These are phyloP conservation scores for Salvelinus fontinalis DNA, from an alignment of 2,113 vertebrate genomes.

Conservation along the genomic window DNA sequence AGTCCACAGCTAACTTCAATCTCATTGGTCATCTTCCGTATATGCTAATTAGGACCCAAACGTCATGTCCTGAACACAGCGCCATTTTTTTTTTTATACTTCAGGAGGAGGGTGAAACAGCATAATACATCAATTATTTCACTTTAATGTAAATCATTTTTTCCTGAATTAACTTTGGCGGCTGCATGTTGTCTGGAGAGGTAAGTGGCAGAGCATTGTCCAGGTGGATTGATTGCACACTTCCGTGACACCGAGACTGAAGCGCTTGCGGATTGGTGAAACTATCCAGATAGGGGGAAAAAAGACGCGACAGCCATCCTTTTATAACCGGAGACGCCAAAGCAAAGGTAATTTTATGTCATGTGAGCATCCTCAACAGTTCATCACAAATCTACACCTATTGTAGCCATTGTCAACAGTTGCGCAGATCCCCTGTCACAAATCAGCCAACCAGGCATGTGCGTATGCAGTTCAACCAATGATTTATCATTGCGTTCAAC, in stretches of 20 bases:
- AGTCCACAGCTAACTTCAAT: constrained; percentile 27
- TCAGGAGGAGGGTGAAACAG: constrained; percentile 56
- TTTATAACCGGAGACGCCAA: constrained; percentile 1
- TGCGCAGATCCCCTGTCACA: too few relatives aligned
- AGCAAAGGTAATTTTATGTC: constrained; percentile 27
- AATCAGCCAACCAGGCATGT: too few relatives aligned
- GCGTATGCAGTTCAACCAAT: too few relatives aligned
- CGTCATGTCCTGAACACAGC: constrained; percentile 78
- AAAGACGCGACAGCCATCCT: not conserved
- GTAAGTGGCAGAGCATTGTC: not conserved
- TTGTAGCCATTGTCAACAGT: too few relatives aligned
- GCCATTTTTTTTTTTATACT: constrained; percentile 70
- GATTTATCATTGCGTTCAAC: too few relatives aligned
- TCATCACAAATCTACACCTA: too few relatives aligned
- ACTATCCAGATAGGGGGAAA: constrained; percentile 9
- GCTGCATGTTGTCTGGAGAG: not conserved
- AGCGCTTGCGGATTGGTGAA: constrained; percentile 36
- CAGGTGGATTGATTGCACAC: not conserved
- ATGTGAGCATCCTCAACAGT: too few relatives aligned
- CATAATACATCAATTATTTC: constrained; percentile 60
- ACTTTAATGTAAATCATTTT: constrained; percentile 29
- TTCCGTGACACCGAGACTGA: not conserved
- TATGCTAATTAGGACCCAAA: constrained; percentile 68
- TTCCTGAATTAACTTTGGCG: not conserved
- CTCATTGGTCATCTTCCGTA: constrained; percentile 66